These are phyloP conservation scores for Monomorium pharaonis DNA, from an alignment of 1,140 invertebrate species.

Conservation along the genomic window DNA sequence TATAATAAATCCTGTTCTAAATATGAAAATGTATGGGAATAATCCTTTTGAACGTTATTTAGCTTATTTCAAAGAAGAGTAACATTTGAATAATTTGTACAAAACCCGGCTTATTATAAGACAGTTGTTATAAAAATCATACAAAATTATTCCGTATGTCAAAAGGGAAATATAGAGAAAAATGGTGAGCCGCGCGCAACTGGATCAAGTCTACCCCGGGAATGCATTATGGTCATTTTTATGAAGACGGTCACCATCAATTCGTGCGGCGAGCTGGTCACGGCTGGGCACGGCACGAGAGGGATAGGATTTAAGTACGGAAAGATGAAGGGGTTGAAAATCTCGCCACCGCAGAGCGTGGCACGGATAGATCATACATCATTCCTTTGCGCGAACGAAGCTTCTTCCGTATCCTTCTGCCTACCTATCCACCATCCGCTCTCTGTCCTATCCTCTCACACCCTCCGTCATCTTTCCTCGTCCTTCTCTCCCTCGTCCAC, in stretches of 20 bases:
- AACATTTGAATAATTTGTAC: background rate
- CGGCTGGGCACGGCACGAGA: slow-evolving; percentile 64
- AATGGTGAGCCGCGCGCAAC: slow-evolving; percentile 16
- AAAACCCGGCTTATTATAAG: background rate
- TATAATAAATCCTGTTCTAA: background rate
- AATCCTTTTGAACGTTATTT: background rate
- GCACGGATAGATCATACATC: slow-evolving; percentile 79
- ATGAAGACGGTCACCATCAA: slow-evolving; percentile 72
- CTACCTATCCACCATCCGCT: slow-evolving; percentile 42
- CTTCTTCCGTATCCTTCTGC: slow-evolving; percentile 71
- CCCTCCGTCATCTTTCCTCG: background rate
- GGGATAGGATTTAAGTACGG: slow-evolving; percentile 51
- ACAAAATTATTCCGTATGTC: background rate
- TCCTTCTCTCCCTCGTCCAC: background rate
- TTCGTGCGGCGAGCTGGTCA: slow-evolving; percentile 67
- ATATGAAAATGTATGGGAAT: background rate
- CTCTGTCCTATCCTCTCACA: slow-evolving; percentile 10
- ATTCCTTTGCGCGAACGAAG: slow-evolving; percentile 76
- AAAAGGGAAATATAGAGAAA: slow-evolving; percentile 1
- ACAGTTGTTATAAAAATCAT: too few species aligned
- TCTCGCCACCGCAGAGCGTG: slow-evolving; percentile 74
- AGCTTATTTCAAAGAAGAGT: background rate
- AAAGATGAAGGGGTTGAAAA: slow-evolving; percentile 77
- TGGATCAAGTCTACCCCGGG: slow-evolving; percentile 57
- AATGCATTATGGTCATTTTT: slow-evolving; percentile 75